phyloP scores from a whole-genome alignment of 2,888 invertebrate genomes.

The Perdita meconis region DNA sequence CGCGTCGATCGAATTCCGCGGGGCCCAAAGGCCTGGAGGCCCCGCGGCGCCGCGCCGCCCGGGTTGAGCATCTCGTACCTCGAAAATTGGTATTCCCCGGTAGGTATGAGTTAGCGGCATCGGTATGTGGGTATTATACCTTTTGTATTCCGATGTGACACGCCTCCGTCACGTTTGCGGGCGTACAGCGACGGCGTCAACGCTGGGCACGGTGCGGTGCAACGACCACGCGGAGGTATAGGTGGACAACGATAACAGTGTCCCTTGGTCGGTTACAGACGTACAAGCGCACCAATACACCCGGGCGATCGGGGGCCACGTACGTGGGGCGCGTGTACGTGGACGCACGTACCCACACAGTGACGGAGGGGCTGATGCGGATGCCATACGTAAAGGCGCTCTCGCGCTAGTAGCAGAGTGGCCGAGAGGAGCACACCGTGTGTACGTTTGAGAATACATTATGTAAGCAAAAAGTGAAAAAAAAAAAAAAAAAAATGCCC shows the following conservation, averaged over 20 bases:
- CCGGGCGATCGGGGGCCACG: background rate
- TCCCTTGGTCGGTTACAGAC: conserved; percentile 16
- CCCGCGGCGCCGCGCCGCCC: conserved; percentile 14
- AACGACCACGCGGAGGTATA: conserved; percentile 36
- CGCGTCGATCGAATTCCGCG: conserved; percentile 21
- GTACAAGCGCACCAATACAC: conserved; percentile 27
- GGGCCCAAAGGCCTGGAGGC: conserved; percentile 4
- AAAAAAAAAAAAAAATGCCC: conserved; percentile 70
- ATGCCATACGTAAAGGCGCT: conserved; percentile 57
- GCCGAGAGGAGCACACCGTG: conserved; percentile 49
- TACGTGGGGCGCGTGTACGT: conserved; percentile 12
- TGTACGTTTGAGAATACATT: conserved; percentile 77
- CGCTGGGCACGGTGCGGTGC: conserved; percentile 38
- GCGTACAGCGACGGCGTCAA: conserved; percentile 61
- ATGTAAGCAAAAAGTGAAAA: conserved; percentile 76
- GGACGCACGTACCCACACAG: conserved; percentile 29
- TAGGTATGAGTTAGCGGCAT: conserved; percentile 76
- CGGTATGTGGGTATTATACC: conserved; percentile 79
- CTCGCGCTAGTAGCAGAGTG: conserved; percentile 56
- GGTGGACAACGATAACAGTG: conserved; percentile 57
- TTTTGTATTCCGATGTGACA: conserved; percentile 79
- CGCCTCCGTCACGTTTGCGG: conserved; percentile 81
- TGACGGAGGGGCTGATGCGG: conserved; percentile 40
- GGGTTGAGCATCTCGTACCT: conserved; percentile 34
- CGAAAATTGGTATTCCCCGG: conserved; percentile 77